Conservation (phyloP, 1,140 invertebrate species). For the Panagrolaimus sp. region DNA sequence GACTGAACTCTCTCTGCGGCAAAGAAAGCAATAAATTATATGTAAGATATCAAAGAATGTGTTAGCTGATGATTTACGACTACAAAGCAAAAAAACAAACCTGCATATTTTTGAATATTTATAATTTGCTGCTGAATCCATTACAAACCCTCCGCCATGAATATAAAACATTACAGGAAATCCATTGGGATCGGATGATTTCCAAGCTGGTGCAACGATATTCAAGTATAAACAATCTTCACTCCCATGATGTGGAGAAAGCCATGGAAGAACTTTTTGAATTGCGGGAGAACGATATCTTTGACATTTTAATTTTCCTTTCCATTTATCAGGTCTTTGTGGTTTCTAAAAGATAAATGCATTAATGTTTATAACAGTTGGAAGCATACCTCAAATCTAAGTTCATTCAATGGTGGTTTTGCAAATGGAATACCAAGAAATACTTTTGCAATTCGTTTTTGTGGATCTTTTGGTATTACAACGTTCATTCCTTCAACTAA, state of each 20-base stretch:
- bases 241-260: not conserved
- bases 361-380: not conserved
- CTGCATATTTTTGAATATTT: conserved; percentile 62
- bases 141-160: conserved; percentile 90
- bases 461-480: conserved; percentile 12
- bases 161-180: conserved; percentile 88
- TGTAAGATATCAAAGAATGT: too few species aligned
- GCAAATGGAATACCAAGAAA: conserved; percentile 33
- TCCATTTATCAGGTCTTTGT: not conserved
- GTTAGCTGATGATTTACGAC: too few species aligned
- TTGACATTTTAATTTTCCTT: not conserved
- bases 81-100: conserved; percentile 13
- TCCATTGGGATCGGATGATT: not conserved
- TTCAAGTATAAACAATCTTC: conserved; percentile 95
- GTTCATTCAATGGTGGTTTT: conserved; percentile 16
- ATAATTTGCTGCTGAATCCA: conserved; percentile 81
- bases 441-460: conserved; percentile 10
- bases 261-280: not conserved
- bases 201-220: conserved; percentile 73
- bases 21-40: too few species aligned
- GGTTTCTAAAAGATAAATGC: not conserved
- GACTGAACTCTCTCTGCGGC: not conserved
- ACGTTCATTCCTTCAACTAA: conserved; percentile 16
- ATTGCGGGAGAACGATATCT: not conserved
- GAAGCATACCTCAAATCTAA: conserved; percentile 28